These are phyloP conservation scores for Stigmatopora nigra DNA, from an alignment of 2,113 vertebrate genomes.

Conservation along the genomic window DNA sequence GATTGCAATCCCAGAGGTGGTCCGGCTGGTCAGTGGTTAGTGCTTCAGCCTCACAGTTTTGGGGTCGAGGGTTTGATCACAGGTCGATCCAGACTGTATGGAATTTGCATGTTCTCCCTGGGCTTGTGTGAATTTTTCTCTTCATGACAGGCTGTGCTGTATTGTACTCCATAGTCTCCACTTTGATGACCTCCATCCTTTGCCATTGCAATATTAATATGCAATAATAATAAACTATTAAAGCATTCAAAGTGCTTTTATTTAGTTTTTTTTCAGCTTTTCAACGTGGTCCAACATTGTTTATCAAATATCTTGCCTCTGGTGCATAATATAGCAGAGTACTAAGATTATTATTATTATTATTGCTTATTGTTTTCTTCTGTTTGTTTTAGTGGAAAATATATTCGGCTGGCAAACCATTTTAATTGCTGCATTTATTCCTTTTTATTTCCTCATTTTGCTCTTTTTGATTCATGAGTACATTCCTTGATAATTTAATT, in stretches of 20 bases:
- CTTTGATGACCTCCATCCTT: not conserved
- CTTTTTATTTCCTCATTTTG: conserved; percentile 11
- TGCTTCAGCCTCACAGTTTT: too few species aligned
- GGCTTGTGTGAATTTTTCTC: not conserved
- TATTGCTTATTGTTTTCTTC: not conserved
- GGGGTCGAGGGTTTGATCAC: too few species aligned
- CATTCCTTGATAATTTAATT: conserved; percentile 63
- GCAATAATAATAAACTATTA: too few species aligned
- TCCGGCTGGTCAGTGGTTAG: not conserved
- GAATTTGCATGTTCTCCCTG: too few species aligned
- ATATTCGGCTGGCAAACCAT: not conserved
- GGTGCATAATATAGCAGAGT: conserved; percentile 34
- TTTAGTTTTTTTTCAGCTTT: not conserved
- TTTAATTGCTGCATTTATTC: conserved; percentile 13
- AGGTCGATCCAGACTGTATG: too few species aligned
- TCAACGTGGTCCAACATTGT: not conserved
- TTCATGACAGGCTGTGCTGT: not conserved
- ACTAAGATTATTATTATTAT: conserved; percentile 17
- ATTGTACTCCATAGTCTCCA: not conserved
- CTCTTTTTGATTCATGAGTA: conserved; percentile 63
- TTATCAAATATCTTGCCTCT: conserved; percentile 33
- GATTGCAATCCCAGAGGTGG: too few species aligned
- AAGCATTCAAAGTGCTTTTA: too few species aligned
- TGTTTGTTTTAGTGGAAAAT: conserved; percentile 35
- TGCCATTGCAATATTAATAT: not conserved